phyloP scores from a whole-genome alignment of 1,140 invertebrate genomes.

The Portunus trituberculatus region DNA sequence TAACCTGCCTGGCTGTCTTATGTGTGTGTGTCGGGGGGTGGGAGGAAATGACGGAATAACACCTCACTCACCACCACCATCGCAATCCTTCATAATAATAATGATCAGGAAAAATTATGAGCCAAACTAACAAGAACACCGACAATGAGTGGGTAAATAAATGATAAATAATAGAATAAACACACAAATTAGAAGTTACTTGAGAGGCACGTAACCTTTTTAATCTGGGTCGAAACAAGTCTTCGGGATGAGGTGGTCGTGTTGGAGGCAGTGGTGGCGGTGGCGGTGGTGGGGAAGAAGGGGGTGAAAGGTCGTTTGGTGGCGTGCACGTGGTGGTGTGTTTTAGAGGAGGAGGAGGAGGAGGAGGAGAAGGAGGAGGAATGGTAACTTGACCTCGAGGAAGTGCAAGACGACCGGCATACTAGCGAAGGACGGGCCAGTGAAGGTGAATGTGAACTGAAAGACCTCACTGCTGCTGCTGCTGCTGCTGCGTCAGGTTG shows the following conservation, averaged over 20 bases:
- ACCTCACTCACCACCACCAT: not conserved
- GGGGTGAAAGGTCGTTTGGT: not conserved
- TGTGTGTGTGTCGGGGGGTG: not conserved
- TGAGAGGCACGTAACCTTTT: not conserved
- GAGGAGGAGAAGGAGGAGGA: not conserved
- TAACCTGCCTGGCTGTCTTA: not conserved
- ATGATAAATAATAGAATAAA: too few species aligned
- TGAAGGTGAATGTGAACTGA: slow-evolving; percentile 22
- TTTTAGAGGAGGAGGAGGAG: not conserved
- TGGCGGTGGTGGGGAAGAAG: not conserved
- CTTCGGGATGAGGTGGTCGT: not conserved
- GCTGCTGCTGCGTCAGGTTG: not conserved
- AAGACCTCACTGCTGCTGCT: too few species aligned
- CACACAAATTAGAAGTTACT: not conserved
- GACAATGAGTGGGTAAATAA: too few species aligned
- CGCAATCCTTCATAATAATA: too few species aligned
- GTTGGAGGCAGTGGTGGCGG: not conserved
- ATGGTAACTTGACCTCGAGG: not conserved
- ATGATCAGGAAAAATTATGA: too few species aligned
- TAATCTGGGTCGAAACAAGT: not conserved
- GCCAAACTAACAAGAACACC: too few species aligned
- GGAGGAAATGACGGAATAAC: not conserved
- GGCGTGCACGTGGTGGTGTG: not conserved
- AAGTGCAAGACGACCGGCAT: not conserved
- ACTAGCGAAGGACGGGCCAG: not conserved